Conservation (phyloP, 2,888 invertebrate genomes). For the Drosophila merina region DNA sequence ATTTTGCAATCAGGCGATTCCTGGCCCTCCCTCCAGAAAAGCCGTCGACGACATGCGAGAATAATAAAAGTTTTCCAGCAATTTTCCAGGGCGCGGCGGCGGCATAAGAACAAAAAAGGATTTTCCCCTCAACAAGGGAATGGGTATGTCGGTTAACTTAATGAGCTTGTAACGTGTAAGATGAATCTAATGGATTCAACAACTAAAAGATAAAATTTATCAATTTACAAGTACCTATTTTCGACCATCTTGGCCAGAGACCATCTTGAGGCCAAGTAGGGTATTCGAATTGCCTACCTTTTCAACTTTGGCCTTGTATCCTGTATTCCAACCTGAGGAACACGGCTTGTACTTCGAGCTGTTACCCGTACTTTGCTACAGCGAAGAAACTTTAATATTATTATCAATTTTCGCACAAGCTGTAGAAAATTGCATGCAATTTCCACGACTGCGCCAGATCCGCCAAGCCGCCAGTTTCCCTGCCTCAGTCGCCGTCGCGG, state of each 20-base stretch:
- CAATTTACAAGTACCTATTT: background rate
- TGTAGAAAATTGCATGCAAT: slow-evolving; percentile 52
- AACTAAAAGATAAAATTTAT: background rate
- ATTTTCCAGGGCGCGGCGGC: slow-evolving; percentile 33
- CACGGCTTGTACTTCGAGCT: slow-evolving; percentile 36
- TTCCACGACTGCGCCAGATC: slow-evolving; percentile 26
- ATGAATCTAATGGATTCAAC: background rate
- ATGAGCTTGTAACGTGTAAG: slow-evolving; percentile 4
- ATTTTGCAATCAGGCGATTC: slow-evolving; percentile 56
- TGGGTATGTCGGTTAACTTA: slow-evolving; percentile 11
- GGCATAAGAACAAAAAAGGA: slow-evolving; percentile 31
- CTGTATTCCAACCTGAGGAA: background rate
- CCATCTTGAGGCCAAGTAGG: background rate
- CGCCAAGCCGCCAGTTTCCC: background rate
- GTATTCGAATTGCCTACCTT: slow-evolving; percentile 12
- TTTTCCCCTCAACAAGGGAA: slow-evolving; percentile 12
- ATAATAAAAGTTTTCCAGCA: slow-evolving; percentile 55
- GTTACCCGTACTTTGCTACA: slow-evolving; percentile 35
- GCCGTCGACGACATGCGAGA: slow-evolving; percentile 47
- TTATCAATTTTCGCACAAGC: slow-evolving; percentile 54
- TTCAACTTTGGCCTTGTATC: background rate
- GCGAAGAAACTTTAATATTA: slow-evolving; percentile 48
- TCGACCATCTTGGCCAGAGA: background rate
- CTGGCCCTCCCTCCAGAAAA: background rate
- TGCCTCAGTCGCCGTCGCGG: background rate